These are phyloP conservation scores for Trissolcus brochymenae DNA, from an alignment of 2,888 invertebrate species.

Conservation along the genomic window DNA sequence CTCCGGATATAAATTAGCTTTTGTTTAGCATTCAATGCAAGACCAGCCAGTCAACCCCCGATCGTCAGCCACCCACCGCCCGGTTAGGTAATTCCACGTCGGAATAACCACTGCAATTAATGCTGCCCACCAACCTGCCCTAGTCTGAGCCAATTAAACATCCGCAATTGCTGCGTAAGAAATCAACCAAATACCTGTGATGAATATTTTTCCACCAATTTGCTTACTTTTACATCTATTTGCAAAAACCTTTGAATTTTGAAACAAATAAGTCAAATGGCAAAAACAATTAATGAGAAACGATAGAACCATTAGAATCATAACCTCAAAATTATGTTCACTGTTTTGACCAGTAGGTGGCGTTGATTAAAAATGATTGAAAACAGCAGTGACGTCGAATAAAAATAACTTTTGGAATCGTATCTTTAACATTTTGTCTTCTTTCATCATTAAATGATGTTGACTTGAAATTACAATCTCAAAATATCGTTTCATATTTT, in stretches of 20 bases:
- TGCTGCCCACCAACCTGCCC: constrained; percentile 66
- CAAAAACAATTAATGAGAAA: background rate
- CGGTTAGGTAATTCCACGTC: constrained; percentile 56
- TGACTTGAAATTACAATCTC: no score
- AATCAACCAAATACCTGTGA: constrained; percentile 4
- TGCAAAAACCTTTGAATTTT: background rate
- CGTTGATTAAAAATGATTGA: no score
- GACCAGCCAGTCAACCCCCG: constrained; percentile 60
- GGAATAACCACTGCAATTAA: constrained; percentile 70
- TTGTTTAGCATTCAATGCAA: constrained; percentile 76
- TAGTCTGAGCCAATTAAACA: constrained; percentile 65
- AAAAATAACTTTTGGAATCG: no score
- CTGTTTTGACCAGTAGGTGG: no score
- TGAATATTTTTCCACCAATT: constrained; percentile 27
- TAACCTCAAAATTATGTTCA: no score
- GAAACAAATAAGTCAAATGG: no score
- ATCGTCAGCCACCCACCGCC: constrained; percentile 45
- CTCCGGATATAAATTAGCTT: constrained; percentile 76
- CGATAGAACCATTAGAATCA: no score
- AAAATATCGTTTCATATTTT: no score
- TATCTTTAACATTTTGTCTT: no score
- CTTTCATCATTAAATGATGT: no score
- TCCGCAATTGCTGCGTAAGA: constrained; percentile 38
- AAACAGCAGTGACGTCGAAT: no score
- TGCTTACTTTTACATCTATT: constrained; percentile 2